Percentiles rank a stretch among this genome's conserved stretches.
phyloP scores from a whole-genome alignment of 2,113 vertebrate species.

The Cariama cristata region DNA sequence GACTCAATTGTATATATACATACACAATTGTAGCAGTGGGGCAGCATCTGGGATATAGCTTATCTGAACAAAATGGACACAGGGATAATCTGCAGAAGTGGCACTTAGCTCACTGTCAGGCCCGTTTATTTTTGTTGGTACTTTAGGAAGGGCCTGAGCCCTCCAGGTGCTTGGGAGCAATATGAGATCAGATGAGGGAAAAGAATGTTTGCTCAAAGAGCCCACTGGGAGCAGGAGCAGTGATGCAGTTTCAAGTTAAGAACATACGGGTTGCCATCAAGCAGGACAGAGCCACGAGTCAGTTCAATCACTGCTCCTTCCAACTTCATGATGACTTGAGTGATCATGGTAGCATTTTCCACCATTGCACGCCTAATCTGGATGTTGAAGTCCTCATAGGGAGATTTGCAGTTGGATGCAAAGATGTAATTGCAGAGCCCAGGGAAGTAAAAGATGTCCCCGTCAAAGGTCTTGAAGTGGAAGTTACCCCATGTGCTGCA shows the following conservation, averaged over 20 bases:
- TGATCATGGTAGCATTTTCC: constrained; percentile 51
- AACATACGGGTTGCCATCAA: constrained; percentile 79
- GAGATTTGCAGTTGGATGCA: constrained; percentile 77
- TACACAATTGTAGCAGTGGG: neutral
- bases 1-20: neutral
- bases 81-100: neutral
- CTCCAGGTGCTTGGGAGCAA: neutral
- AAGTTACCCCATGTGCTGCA: constrained; percentile 92
- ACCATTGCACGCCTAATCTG: constrained; percentile 78
- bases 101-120: neutral
- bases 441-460: constrained; percentile 84
- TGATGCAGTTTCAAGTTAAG: neutral
- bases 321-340: constrained; percentile 79
- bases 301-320: constrained; percentile 81
- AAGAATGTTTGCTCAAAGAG: neutral
- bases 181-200: neutral
- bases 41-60: neutral
- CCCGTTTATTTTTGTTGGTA: neutral
- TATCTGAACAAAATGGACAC: neutral
- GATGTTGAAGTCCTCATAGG: constrained; percentile 87
- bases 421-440: constrained; percentile 88
- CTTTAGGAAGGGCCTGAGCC: neutral
- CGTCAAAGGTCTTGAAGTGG: constrained; percentile 91
- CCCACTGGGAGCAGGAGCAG: neutral
- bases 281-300: constrained; percentile 26